phyloP scores from a whole-genome alignment of 2,113 vertebrate species.

The Phaethon lepturus region DNA sequence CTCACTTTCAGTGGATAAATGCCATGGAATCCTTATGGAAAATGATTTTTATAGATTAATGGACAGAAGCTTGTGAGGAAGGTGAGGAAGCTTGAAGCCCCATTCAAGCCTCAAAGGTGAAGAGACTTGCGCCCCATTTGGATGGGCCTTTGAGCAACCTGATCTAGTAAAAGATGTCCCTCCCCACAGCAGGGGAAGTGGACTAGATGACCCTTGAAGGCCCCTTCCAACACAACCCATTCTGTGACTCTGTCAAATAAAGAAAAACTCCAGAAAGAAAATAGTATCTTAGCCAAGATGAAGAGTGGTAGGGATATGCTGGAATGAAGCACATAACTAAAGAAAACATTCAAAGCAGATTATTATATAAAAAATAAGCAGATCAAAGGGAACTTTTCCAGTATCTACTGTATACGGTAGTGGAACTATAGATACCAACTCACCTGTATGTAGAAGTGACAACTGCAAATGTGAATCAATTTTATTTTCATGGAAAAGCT shows the following conservation, averaged over 20 bases:
- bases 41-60: neutral
- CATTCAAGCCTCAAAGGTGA: neutral
- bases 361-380: neutral
- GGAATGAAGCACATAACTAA: neutral
- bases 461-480: neutral
- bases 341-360: neutral
- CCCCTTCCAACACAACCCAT: neutral
- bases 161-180: neutral
- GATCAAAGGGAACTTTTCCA: neutral
- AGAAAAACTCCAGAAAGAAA: neutral
- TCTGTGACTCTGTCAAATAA: neutral
- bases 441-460: neutral
- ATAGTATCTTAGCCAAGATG: neutral
- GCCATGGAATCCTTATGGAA: neutral
- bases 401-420: neutral
- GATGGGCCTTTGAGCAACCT: neutral
- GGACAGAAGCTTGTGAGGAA: neutral
- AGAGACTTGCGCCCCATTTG: neutral
- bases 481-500: neutral
- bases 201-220: neutral
- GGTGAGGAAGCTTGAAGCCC: neutral
- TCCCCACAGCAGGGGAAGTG: rapidly evolving
- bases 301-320: neutral
- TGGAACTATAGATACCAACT: neutral
- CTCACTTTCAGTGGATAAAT: neutral